A percentile compares a stretch with the other conserved stretches of the same genome.
phyloP scores from a whole-genome alignment of 2,797 vertebrate genomes.

The Fistularia commersonii region DNA sequence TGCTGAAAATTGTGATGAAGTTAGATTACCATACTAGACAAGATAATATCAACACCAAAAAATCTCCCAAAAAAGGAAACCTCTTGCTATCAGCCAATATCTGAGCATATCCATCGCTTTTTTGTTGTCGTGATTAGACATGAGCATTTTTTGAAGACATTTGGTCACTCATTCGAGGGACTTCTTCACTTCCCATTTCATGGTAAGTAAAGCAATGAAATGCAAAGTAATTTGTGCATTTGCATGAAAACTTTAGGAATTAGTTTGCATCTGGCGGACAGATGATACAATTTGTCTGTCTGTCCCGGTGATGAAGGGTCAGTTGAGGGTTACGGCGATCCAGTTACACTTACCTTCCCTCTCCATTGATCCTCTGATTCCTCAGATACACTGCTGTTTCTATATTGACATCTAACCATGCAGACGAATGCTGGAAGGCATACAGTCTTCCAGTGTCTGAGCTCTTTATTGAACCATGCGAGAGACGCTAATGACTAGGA shows the following conservation, averaged over 20 bases:
- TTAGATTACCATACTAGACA: too few species aligned
- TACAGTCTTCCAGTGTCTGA: slow-evolving; percentile 45
- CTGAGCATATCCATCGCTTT: too few species aligned
- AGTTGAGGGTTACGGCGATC: slow-evolving; percentile 53
- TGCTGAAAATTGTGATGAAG: too few species aligned
- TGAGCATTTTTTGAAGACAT: too few species aligned
- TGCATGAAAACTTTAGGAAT: not conserved
- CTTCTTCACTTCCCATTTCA: too few species aligned
- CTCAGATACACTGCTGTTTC: slow-evolving; percentile 45
- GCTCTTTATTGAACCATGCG: slow-evolving; percentile 49
- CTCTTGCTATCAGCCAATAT: too few species aligned
- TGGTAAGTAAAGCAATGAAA: too few species aligned
- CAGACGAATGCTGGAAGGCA: slow-evolving; percentile 57
- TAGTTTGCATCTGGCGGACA: slow-evolving; percentile 20
- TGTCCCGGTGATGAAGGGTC: slow-evolving; percentile 54
- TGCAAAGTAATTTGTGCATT: too few species aligned
- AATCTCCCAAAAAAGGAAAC: too few species aligned
- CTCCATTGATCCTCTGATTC: slow-evolving; percentile 55
- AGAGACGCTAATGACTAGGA: slow-evolving; percentile 51
- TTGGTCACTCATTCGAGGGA: too few species aligned
- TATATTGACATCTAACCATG: slow-evolving; percentile 55
- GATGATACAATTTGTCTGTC: slow-evolving; percentile 31
- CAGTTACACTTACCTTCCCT: slow-evolving; percentile 48
- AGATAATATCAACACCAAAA: too few species aligned
- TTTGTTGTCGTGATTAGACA: too few species aligned